Evolutionary conservation across 1,140 invertebrate genomes (phyloP), one percentile per base, ranked within the genome.

Genomic region (Tigriopus japonicus): DNA sequence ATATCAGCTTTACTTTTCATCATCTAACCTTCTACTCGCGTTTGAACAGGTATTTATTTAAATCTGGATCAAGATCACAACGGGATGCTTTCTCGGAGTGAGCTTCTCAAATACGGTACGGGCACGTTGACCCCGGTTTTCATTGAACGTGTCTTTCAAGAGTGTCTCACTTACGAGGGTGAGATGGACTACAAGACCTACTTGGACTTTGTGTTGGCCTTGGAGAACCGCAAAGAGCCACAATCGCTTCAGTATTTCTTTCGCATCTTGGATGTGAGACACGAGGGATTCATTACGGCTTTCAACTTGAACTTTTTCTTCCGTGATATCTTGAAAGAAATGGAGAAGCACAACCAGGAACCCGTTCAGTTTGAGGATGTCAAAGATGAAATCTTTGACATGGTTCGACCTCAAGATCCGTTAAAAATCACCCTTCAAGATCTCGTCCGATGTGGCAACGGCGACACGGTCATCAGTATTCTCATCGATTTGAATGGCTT

Each of bases 181-280:
- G 90, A 97, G 78, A 95, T 97, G 83, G 93, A 98, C 72, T 98
- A 95, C 71, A 95, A 95, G 74, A 91, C 89, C 0, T 98, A 93
- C 72, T 71, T 97, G 17, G 90, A 97, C 69, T 87, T 97, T 73
- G 87, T 94, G 0, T 74, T 97, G 24, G 92, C 92, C 0, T 72
- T 96, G 63, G 90, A 96, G 71, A 92, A 97, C 74, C 77, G 87
- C 19, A 80, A 84, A 62, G 90, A 95, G 69, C 87, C 89, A 0
- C 87, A 92, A 66, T 83, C 89, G 0, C 71, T 96, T 19, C 85
- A 90, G 54, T 97, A 93, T 71, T 75, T 97, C 45, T 97, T 96
- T 70, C 75, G 85, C 51, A 87, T 97, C 63, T 73, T 97, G 12
- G 92, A 97, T 74, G 85, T 96, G 52, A 81, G 92, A 69, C 81